phyloP scores from a whole-genome alignment of 2,888 invertebrate species.

The Sericinus montela region DNA sequence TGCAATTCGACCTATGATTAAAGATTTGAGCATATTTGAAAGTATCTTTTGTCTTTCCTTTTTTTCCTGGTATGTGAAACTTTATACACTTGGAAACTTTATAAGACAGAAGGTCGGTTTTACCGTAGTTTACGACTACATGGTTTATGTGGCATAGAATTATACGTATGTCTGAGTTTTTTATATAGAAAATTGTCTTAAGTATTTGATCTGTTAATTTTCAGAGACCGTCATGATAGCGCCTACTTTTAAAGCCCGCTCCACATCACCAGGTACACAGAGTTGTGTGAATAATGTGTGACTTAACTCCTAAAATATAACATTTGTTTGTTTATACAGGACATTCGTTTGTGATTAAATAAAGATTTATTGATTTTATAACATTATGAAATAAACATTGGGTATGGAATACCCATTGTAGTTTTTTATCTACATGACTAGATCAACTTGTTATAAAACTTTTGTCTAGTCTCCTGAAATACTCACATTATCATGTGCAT shows the following conservation, averaged over 20 bases:
- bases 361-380: too few relatives aligned
- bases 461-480: too few relatives aligned
- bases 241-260: slow-evolving; percentile 91
- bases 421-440: too few relatives aligned
- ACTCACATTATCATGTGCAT: too few relatives aligned
- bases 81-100: slow-evolving; percentile 2
- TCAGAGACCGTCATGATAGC: slow-evolving; percentile 86
- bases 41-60: background rate
- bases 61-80: background rate
- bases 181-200: slow-evolving; percentile 4
- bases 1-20: too few relatives aligned
- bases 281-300: slow-evolving; percentile 18
- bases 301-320: background rate
- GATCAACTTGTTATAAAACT: too few relatives aligned
- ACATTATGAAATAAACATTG: too few relatives aligned
- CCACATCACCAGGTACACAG: slow-evolving; percentile 83
- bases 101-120: slow-evolving; percentile 5
- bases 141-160: background rate
- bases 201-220: slow-evolving; percentile 55
- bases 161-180: background rate
- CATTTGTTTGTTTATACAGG: background rate
- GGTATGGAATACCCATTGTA: too few relatives aligned
- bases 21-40: background rate
- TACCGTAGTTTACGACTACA: background rate
- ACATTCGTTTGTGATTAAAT: slow-evolving; percentile 32